Percentiles rank a stretch among this genome's conserved stretches.
These are phyloP conservation scores for Nannobrachium achirus DNA, from an alignment of 2,113 vertebrate species.

Conservation along the genomic window DNA sequence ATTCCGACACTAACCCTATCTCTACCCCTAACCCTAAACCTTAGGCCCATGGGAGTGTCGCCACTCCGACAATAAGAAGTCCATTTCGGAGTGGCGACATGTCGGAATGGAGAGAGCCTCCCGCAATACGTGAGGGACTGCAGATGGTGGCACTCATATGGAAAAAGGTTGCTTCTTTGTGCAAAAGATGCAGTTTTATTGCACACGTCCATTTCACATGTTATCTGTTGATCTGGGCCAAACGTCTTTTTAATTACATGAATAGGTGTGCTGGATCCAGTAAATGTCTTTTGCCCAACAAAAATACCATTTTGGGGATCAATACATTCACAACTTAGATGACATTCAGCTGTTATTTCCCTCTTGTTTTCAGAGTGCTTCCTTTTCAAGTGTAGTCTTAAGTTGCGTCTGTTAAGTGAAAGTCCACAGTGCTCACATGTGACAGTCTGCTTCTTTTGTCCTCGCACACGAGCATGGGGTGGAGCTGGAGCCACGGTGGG, in stretches of 20 bases:
- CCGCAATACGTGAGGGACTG: constrained; percentile 11
- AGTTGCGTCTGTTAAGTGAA: no score
- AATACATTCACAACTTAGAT: not conserved
- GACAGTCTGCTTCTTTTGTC: no score
- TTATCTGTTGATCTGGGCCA: not conserved
- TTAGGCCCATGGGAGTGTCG: no score
- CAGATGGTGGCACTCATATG: constrained; percentile 17
- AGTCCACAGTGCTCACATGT: no score
- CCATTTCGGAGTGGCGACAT: no score
- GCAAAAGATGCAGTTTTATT: constrained; percentile 4
- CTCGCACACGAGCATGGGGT: no score
- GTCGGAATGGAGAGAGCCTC: no score
- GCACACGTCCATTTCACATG: constrained; percentile 14
- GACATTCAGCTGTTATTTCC: not conserved
- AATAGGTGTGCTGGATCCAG: not conserved
- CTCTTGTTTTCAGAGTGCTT: not conserved
- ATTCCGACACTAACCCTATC: no score
- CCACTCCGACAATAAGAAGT: no score
- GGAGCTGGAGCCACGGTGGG: no score
- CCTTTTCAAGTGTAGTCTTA: no score
- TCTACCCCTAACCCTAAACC: no score
- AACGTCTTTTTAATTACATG: constrained; percentile 3
- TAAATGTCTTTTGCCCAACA: constrained; percentile 3
- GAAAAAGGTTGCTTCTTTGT: constrained; percentile 1
- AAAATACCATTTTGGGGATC: constrained; percentile 4